Evolutionary conservation across 2,888 invertebrate species (phyloP).

Genomic region (Carcina quercana): DNA sequence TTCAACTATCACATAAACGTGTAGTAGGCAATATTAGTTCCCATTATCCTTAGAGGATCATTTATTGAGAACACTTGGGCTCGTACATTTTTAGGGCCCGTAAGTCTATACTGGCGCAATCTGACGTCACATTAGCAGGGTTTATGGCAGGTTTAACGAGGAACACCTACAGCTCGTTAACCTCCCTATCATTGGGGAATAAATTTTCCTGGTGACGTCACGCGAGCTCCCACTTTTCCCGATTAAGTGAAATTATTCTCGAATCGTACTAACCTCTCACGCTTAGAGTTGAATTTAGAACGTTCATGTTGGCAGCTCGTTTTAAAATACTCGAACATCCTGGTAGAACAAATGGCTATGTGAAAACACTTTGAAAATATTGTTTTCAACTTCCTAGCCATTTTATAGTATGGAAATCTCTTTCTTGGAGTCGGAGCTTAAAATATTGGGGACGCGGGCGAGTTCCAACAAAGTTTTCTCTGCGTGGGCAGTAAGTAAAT

Average conservation of each 20-base stretch:
- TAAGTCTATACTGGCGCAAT: conserved; percentile 31
- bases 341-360: conserved; percentile 32
- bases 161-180: conserved; percentile 52
- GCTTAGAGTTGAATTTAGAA: conserved; percentile 27
- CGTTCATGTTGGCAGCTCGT: conserved; percentile 13
- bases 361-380: conserved; percentile 30
- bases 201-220: conserved; percentile 42
- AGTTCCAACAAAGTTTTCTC: no score
- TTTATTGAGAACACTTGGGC: conserved; percentile 20
- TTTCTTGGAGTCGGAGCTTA: no score
- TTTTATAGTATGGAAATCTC: no score
- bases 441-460: no score
- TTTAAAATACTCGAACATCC: conserved; percentile 34
- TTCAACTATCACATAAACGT: conserved; percentile 5
- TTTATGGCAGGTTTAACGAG: conserved; percentile 51
- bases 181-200: conserved; percentile 47
- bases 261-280: conserved; percentile 24
- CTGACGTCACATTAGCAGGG: conserved; percentile 46
- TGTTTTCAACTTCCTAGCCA: conserved; percentile 8
- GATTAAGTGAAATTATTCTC: conserved; percentile 28
- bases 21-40: conserved; percentile 4
- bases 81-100: conserved; percentile 20
- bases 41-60: conserved; percentile 4
- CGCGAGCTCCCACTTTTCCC: conserved; percentile 26
- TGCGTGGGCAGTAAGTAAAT: no score